Percentiles rank a stretch among this genome's conserved stretches.
Evolutionary conservation across 2,888 invertebrate species (phyloP).

Genomic region (Eupsilia transversa): DNA sequence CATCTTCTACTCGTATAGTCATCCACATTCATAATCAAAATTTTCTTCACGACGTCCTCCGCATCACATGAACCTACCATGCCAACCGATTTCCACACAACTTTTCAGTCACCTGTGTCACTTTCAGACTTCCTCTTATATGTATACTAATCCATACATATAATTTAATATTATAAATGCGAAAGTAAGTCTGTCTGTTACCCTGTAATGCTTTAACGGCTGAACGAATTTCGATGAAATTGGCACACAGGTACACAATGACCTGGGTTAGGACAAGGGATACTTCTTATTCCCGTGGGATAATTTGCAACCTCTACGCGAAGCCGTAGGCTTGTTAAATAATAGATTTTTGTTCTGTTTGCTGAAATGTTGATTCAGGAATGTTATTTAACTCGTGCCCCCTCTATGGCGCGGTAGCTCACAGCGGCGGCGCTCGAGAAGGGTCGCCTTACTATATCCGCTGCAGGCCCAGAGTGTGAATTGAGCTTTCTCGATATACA

Average conservation of each 20-base stretch:
- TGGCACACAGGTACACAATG: not conserved
- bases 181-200: not conserved
- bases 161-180: no score
- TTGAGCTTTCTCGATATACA: not conserved
- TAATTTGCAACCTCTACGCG: not conserved
- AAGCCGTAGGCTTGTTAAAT: no score
- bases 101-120: no score
- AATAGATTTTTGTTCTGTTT: not conserved
- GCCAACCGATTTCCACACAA: no score
- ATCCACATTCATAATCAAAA: no score
- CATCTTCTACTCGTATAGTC: no score
- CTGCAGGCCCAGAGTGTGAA: not conserved
- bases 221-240: not conserved
- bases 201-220: not conserved
- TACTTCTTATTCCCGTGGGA: not conserved
- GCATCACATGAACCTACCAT: no score
- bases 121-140: no score
- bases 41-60: no score
- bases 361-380: not conserved
- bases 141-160: no score
- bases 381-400: constrained; percentile 1
- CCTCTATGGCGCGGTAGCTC: not conserved
- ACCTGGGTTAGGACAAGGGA: not conserved
- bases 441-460: not conserved
- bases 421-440: not conserved